phyloP scores from a whole-genome alignment of 2,888 invertebrate species.

The Amphimallon solstitiale region DNA sequence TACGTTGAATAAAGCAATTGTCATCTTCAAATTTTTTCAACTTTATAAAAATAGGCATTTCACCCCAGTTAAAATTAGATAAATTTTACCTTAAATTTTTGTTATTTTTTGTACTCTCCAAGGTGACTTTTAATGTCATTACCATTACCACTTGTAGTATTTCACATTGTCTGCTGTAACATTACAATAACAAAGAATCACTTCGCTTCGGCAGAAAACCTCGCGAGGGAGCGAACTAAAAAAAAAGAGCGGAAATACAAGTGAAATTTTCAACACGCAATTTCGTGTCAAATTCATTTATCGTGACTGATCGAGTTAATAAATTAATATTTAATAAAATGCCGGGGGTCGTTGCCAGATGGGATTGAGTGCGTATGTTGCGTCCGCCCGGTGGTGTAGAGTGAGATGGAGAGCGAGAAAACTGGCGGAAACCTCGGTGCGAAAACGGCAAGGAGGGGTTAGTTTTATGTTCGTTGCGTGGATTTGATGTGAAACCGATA shows the following conservation, averaged over 20 bases:
- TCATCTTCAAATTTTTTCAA: too few relatives aligned
- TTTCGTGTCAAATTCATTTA: slow-evolving; percentile 54
- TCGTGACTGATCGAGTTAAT: slow-evolving; percentile 53
- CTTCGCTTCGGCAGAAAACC: neutral
- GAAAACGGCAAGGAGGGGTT: neutral
- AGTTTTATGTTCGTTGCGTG: slow-evolving; percentile 10
- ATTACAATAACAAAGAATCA: too few relatives aligned
- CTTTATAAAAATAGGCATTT: too few relatives aligned
- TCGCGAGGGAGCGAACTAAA: slow-evolving; percentile 4
- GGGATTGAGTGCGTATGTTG: slow-evolving; percentile 39
- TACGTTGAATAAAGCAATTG: too few relatives aligned
- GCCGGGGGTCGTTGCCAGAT: slow-evolving; percentile 49
- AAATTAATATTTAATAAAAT: slow-evolving; percentile 56
- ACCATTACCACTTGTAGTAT: too few relatives aligned
- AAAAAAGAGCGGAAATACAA: slow-evolving; percentile 39
- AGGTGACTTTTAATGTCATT: too few relatives aligned
- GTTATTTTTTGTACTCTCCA: too few relatives aligned
- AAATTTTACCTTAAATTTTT: too few relatives aligned
- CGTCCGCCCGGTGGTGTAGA: neutral
- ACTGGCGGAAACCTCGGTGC: neutral
- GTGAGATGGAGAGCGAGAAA: neutral
- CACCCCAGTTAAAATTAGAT: too few relatives aligned
- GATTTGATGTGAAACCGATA: slow-evolving; percentile 7
- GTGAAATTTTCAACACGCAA: slow-evolving; percentile 53
- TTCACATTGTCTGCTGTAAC: too few relatives aligned